These are phyloP conservation scores for Patiria pectinifera DNA, from an alignment of 53 echinoderm and acorn worm species.

Conservation along the genomic window DNA sequence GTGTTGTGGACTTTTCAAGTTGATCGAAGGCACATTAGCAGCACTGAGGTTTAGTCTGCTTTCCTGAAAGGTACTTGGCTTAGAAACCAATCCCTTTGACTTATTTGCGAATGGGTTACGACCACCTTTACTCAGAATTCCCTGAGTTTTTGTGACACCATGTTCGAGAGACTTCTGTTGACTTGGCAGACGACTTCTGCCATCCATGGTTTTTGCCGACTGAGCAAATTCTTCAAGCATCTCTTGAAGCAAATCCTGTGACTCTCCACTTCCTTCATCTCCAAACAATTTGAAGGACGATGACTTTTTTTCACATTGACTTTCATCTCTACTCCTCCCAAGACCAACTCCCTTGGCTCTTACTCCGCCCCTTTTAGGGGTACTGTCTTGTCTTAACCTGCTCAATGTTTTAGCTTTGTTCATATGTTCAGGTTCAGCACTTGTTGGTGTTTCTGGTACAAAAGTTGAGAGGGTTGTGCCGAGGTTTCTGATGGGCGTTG, in stretches of 20 bases:
- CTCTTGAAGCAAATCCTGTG: slow-evolving; percentile 43
- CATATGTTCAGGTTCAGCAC: neutral
- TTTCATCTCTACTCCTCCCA: neutral
- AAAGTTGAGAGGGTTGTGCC: neutral
- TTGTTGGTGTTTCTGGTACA: slow-evolving; percentile 70
- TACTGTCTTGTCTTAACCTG: neutral
- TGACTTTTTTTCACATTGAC: neutral
- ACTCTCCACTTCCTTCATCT: neutral
- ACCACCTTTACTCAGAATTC: neutral
- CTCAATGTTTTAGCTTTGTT: neutral
- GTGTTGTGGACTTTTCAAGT: neutral
- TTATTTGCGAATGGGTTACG: neutral
- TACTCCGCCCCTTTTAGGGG: slow-evolving; percentile 13
- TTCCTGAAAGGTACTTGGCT: neutral
- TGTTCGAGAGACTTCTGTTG: neutral
- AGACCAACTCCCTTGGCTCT: neutral
- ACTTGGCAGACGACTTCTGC: neutral
- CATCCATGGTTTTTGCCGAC: neutral
- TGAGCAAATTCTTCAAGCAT: slow-evolving; percentile 46
- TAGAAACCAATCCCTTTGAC: neutral
- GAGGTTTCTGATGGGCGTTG: slow-evolving; percentile 5
- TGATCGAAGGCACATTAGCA: neutral
- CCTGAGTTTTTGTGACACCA: neutral
- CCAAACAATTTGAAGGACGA: slow-evolving; percentile 2
- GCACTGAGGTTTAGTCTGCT: neutral